Base-by-base conservation (phyloP, 2,888 invertebrate genomes). In the Trissolcus japonicus region DNA sequence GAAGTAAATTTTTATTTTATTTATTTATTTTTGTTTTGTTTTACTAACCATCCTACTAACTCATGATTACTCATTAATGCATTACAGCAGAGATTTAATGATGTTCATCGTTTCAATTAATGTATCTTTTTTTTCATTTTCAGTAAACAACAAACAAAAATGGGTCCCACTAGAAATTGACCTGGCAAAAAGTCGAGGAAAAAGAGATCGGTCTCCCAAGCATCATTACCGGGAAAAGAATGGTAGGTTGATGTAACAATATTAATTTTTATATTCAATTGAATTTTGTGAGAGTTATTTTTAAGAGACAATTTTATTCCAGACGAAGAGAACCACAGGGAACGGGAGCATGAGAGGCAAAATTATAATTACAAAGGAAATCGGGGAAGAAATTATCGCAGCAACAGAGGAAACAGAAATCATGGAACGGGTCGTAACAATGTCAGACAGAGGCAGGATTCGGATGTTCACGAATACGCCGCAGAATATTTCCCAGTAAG, bases 111-210 rank as follows among this genome's bases (percentile, higher is more conserved):
- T 46, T 46, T 46, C 14, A n/a, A 46, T 4, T 2, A 46, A 9
- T 35, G 4, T n/a, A n/a, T n/a, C n/a, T n/a, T 48, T 16, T 17
- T 51, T 51, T 51, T 51, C 14, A 4, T 17, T 86, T n/a, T 11
- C 80, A 90, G 91, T 89, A 21, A 89, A 89, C 55, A 92, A 92
- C n/a, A 74, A 67, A 85, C 96, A 96, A 89, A 97, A 96, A 89
- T 98, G 98, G 98, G 94, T 96, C 71, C 97, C 97, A 0, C 90
- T 98, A 74, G 96, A 96, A 84, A 95, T 98, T 78, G 96, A 97
- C 85, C 91, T 95, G 80, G 93, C 94, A 72, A 94, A 94, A 82
- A 92, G 92, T 55, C 90, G 93, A 77, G 91, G 92, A 4, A 93
- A 93, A 85, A 92, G 93, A 82, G 94, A 94, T 56, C 91, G 92